Evolutionary conservation across 2,113 vertebrate genomes (phyloP).

Genomic region (Sinocyclocheilus anshuiensis): DNA sequence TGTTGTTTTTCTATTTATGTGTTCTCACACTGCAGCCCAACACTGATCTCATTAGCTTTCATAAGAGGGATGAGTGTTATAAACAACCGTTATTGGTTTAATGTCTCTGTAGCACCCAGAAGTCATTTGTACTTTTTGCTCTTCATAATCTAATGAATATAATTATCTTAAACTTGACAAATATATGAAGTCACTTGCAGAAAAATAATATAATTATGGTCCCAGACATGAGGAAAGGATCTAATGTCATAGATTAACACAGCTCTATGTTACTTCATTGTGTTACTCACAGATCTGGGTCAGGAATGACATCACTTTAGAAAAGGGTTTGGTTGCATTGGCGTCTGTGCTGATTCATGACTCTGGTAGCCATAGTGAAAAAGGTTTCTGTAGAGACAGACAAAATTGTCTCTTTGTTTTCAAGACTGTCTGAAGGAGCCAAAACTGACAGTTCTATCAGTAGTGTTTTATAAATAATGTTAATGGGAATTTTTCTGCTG

Average conservation of each 20-base stretch:
- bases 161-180: background rate
- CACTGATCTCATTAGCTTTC: slow-evolving; percentile 10
- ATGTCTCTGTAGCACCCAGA: background rate
- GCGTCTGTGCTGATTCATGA: slow-evolving; percentile 24
- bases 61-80: background rate
- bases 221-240: background rate
- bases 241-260: background rate
- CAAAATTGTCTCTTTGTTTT: background rate
- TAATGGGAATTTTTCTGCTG: background rate
- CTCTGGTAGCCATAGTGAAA: slow-evolving; percentile 25
- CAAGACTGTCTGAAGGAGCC: background rate
- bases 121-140: background rate
- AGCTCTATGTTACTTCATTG: background rate
- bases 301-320: slow-evolving; percentile 46
- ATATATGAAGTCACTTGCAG: background rate
- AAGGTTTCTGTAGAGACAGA: slow-evolving; percentile 37
- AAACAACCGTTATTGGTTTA: background rate
- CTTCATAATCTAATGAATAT: background rate
- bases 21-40: background rate
- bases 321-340: slow-evolving; percentile 30
- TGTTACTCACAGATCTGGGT: slow-evolving; percentile 25
- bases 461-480: background rate
- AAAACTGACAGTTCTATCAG: background rate
- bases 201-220: background rate
- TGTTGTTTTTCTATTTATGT: background rate